Percentiles rank a stretch among this genome's conserved stretches.
These are phyloP conservation scores for Jacana jacana DNA, from an alignment of 2,113 vertebrate species.

Conservation along the genomic window DNA sequence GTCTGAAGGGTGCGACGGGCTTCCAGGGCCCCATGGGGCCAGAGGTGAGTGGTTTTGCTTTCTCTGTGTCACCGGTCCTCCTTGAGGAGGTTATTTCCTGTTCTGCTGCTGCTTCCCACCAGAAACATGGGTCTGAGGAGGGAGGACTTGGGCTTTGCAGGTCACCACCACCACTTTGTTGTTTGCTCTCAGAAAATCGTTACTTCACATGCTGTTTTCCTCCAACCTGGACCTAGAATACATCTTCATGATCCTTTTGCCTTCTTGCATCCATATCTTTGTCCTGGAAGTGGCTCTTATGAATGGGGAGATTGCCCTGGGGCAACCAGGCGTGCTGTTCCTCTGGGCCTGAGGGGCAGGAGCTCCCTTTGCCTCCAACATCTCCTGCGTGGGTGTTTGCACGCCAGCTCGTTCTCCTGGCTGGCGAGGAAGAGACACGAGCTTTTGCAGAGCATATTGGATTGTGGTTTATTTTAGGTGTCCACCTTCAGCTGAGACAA, in stretches of 20 bases:
- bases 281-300: background rate
- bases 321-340: background rate
- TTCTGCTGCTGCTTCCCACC: background rate
- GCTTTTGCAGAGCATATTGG: background rate
- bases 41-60: constrained; percentile 71
- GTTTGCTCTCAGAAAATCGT: background rate
- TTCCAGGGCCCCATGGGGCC: constrained; percentile 76
- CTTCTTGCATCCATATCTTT: background rate
- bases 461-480: background rate
- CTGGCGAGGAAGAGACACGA: background rate
- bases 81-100: rapidly evolving
- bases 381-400: background rate
- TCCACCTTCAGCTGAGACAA: background rate
- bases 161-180: background rate
- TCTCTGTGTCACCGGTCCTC: background rate
- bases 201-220: background rate
- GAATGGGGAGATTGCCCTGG: background rate
- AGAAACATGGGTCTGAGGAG: background rate
- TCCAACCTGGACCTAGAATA: background rate
- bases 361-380: background rate
- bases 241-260: background rate
- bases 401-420: background rate
- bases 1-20: constrained; percentile 76
- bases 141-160: background rate
- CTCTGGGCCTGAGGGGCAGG: rapidly evolving